A percentile compares a stretch with the other conserved stretches of the same genome.
phyloP scores from a whole-genome alignment of 2,797 vertebrate species.

The Masticophis lateralis region DNA sequence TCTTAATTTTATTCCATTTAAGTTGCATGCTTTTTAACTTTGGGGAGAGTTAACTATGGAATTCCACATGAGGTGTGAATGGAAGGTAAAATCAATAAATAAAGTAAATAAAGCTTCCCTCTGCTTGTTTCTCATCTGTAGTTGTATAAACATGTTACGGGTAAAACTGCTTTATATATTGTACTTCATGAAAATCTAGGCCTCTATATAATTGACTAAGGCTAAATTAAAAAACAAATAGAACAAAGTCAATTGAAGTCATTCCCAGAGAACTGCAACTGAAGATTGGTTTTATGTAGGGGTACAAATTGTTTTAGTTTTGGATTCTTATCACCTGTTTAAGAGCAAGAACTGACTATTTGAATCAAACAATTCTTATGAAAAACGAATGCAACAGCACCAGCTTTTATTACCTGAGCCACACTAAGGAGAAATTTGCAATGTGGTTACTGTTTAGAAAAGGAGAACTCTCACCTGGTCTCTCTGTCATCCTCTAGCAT shows the following conservation, averaged over 20 bases:
- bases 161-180: neutral
- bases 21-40: neutral
- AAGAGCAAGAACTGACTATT: neutral
- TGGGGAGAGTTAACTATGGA: neutral
- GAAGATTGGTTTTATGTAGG: neutral
- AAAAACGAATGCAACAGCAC: neutral
- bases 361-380: neutral
- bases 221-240: neutral
- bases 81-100: neutral
- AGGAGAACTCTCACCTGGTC: constrained; percentile 76
- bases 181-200: neutral
- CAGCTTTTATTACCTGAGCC: neutral
- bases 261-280: neutral
- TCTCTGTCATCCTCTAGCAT: constrained; percentile 93
- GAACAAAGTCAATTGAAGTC: neutral
- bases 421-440: neutral
- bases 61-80: neutral
- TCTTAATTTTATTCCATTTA: neutral
- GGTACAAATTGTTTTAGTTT: neutral
- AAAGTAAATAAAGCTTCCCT: neutral
- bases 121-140: neutral
- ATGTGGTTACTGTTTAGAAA: neutral
- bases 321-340: neutral
- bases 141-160: neutral
- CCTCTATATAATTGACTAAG: neutral